These are phyloP conservation scores for Tolypeutes matacus DNA, from an alignment of 2,797 vertebrate species.

Conservation along the genomic window DNA sequence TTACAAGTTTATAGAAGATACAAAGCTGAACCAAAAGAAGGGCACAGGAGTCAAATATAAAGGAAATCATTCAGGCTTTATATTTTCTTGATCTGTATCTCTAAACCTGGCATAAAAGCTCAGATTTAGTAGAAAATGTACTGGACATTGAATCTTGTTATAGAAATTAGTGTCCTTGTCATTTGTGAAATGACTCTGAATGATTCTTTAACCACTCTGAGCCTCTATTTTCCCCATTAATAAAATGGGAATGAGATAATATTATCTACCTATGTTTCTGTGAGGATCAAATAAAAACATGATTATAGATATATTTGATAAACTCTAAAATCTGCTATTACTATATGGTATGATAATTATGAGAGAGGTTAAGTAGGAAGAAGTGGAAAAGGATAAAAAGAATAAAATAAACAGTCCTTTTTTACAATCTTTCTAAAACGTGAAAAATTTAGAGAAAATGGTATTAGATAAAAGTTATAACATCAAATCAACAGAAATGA, in stretches of 20 bases:
- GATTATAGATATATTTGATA: neutral
- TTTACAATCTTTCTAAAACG: neutral
- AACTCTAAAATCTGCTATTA: conserved; percentile 16
- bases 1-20: neutral
- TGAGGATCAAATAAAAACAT: neutral
- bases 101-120: neutral
- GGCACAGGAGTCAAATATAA: neutral
- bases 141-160: neutral
- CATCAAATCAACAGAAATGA: neutral
- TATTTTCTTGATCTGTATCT: neutral
- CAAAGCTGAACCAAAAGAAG: neutral
- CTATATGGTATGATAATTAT: neutral
- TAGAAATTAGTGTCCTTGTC: neutral
- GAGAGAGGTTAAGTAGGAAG: neutral
- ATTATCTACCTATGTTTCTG: neutral
- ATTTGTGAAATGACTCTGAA: neutral
- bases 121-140: neutral
- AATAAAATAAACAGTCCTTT: neutral
- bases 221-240: neutral
- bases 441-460: neutral
- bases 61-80: neutral
- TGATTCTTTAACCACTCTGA: neutral
- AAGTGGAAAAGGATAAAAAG: neutral
- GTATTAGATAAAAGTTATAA: neutral
- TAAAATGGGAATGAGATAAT: neutral